phyloP scores from a whole-genome alignment of 2,888 invertebrate species.

The Oligia latruncula region DNA sequence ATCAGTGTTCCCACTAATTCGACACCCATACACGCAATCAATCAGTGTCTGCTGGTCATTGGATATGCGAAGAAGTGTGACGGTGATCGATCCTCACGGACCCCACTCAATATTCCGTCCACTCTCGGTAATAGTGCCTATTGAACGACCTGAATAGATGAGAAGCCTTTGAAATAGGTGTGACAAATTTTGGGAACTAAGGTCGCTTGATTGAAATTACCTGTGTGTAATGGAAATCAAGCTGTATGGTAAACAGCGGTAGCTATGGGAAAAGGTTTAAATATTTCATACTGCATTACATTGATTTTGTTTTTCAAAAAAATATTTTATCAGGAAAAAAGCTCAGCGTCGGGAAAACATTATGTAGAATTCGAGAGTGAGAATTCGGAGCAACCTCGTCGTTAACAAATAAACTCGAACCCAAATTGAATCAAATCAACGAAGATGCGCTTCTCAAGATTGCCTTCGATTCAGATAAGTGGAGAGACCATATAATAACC shows the following conservation, averaged over 20 bases:
- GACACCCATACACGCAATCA: slow-evolving; percentile 34
- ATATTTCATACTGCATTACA: not conserved
- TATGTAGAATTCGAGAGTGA: too few species aligned
- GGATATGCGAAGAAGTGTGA: slow-evolving; percentile 60
- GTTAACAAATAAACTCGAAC: slow-evolving; percentile 4
- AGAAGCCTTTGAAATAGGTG: slow-evolving; percentile 49
- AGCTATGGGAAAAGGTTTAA: not conserved
- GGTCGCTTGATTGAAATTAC: slow-evolving; percentile 37
- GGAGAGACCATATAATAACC: not conserved
- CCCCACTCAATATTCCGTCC: slow-evolving; percentile 60
- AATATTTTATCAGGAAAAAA: not conserved
- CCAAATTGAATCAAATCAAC: not conserved
- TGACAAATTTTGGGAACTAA: slow-evolving; percentile 53
- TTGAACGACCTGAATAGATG: slow-evolving; percentile 49
- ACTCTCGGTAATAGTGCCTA: slow-evolving; percentile 56
- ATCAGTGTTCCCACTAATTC: slow-evolving; percentile 35
- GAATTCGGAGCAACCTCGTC: not conserved
- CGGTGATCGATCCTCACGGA: slow-evolving; percentile 55
- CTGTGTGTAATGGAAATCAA: slow-evolving; percentile 6
- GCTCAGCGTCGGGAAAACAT: not conserved
- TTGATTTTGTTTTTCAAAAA: slow-evolving; percentile 7
- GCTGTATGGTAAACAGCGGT: not conserved
- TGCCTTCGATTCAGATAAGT: not conserved
- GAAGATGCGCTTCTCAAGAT: not conserved
- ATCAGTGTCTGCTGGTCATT: slow-evolving; percentile 59